A percentile compares a stretch with the other conserved stretches of the same genome.
These are phyloP conservation scores for Brachionus angularis DNA, from an alignment of 1,140 invertebrate genomes.

Conservation along the genomic window DNA sequence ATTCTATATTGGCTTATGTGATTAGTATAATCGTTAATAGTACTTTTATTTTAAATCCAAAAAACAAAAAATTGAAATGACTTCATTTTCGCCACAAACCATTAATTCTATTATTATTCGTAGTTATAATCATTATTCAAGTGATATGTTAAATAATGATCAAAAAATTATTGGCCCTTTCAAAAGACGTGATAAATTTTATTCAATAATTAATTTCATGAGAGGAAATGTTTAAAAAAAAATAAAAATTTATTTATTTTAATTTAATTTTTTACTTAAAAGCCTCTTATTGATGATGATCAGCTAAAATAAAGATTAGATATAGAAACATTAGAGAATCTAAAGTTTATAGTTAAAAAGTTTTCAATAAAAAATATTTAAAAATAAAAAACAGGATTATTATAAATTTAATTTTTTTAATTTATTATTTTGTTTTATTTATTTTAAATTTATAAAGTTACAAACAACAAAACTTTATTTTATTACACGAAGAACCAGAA, in stretches of 20 bases:
- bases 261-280: too few relatives aligned
- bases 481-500: slow-evolving; percentile 96
- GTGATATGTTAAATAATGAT: neutral
- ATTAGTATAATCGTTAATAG: slow-evolving; percentile 28
- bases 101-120: neutral
- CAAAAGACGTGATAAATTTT: slow-evolving; percentile 4
- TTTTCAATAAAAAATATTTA: slow-evolving; percentile 91
- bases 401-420: slow-evolving; percentile 68
- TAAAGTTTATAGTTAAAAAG: slow-evolving; percentile 49
- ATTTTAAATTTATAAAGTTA: slow-evolving; percentile 68
- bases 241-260: too few relatives aligned
- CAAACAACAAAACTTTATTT: slow-evolving; percentile 97
- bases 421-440: neutral
- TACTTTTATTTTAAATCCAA: slow-evolving; percentile 1
- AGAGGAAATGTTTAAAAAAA: neutral
- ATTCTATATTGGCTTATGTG: slow-evolving; percentile 14
- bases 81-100: neutral
- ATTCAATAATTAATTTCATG: neutral
- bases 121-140: too few relatives aligned
- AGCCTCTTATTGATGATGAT: slow-evolving; percentile 14
- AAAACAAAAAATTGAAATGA: neutral
- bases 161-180: neutral
- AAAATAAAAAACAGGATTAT: slow-evolving; percentile 95
- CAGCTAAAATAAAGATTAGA: slow-evolving; percentile 33
- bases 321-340: slow-evolving; percentile 21